Percentiles rank a stretch among this genome's conserved stretches.
These are phyloP conservation scores for Hipposideros armiger DNA, from an alignment of 2,113 vertebrate species.

Conservation along the genomic window DNA sequence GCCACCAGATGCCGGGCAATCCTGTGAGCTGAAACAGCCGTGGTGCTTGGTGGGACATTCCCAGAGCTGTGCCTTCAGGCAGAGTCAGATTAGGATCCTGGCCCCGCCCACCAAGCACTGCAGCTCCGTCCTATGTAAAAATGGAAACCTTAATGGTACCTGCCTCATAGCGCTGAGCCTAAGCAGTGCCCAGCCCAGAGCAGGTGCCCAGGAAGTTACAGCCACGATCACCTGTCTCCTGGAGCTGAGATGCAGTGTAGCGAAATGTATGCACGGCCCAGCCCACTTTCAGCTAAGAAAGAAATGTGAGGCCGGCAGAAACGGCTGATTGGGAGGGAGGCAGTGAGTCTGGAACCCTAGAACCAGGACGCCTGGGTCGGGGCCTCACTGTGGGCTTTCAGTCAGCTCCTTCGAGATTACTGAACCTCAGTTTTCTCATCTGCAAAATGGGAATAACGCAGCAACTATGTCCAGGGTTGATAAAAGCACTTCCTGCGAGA, in stretches of 20 bases:
- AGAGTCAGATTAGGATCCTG: too few relatives aligned
- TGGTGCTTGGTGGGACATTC: background rate
- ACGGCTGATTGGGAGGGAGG: too few relatives aligned
- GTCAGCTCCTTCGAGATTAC: background rate
- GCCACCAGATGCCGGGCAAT: background rate
- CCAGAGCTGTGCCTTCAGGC: too few relatives aligned
- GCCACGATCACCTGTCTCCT: background rate
- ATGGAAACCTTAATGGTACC: accelerated
- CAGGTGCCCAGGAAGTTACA: background rate
- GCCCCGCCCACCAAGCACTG: background rate
- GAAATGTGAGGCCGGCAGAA: background rate
- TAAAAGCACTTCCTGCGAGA: accelerated
- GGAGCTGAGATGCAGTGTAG: too few relatives aligned
- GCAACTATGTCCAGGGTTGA: background rate
- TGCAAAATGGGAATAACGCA: background rate
- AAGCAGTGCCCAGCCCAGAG: background rate
- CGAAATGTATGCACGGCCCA: accelerated
- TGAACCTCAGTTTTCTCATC: background rate
- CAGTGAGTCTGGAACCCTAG: background rate
- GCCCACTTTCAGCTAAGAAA: background rate
- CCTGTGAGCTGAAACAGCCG: too few relatives aligned
- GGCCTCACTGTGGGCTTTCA: background rate
- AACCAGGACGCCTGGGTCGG: background rate
- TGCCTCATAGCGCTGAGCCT: accelerated
- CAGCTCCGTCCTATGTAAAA: background rate